Conservation (phyloP, 2,888 invertebrate genomes). For the Globia sparganii region DNA sequence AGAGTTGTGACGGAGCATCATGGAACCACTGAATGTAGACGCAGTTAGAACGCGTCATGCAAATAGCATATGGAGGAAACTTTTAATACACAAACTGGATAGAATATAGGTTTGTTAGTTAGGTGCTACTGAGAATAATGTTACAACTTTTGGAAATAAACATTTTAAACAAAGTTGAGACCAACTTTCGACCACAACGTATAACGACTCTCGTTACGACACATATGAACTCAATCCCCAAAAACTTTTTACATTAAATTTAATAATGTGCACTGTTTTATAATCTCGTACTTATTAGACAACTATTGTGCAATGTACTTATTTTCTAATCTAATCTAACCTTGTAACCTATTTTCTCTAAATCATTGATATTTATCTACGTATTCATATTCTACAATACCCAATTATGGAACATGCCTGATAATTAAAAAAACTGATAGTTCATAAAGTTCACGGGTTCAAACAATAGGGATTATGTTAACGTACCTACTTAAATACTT, state of each 20-base stretch:
- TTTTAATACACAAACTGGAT: background rate
- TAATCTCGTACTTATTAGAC: background rate
- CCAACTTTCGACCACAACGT: background rate
- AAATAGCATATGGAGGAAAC: background rate
- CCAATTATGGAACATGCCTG: background rate
- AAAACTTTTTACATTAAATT: constrained; percentile 3
- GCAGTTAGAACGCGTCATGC: background rate
- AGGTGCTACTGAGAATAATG: background rate
- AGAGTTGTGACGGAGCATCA: background rate
- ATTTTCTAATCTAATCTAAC: background rate
- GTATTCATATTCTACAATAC: background rate
- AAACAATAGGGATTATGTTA: constrained; percentile 11
- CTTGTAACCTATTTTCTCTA: background rate
- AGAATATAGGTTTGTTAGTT: background rate
- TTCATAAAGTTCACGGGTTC: background rate
- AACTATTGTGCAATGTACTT: no score
- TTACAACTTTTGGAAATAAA: background rate
- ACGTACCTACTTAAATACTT: background rate
- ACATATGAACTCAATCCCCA: background rate
- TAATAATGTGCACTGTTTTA: background rate
- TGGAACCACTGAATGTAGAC: constrained; percentile 2
- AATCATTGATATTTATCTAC: background rate
- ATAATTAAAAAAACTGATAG: background rate
- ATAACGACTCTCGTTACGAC: background rate
- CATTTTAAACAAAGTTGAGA: background rate